These are phyloP conservation scores for Barypeithes pellucidus DNA, from an alignment of 2,888 invertebrate genomes.

Conservation along the genomic window DNA sequence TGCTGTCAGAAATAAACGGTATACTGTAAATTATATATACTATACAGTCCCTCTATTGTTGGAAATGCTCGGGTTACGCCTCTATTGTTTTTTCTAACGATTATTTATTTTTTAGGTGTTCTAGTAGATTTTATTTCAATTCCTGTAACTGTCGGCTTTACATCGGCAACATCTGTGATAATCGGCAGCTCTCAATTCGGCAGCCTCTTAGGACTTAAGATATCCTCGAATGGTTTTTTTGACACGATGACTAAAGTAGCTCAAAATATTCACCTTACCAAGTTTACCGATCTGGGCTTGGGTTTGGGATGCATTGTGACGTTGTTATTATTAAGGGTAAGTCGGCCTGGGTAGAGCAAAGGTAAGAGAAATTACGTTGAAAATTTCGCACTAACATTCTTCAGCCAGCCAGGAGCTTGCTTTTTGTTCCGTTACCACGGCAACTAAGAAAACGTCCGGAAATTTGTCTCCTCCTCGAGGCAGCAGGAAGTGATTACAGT, in stretches of 20 bases:
- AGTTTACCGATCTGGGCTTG: constrained; percentile 80
- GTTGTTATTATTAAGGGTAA: constrained; percentile 84
- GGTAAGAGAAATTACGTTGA: too few relatives aligned
- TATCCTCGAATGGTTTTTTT: constrained; percentile 83
- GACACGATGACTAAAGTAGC: constrained; percentile 82
- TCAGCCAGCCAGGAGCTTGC: too few relatives aligned
- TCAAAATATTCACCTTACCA: constrained; percentile 79
- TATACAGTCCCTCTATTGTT: too few relatives aligned
- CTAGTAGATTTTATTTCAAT: constrained; percentile 92
- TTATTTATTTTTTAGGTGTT: constrained; percentile 84
- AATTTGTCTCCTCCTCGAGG: too few relatives aligned
- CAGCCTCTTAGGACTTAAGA: constrained; percentile 81
- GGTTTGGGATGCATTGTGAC: constrained; percentile 83
- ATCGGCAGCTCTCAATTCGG: constrained; percentile 91
- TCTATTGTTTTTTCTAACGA: too few relatives aligned
- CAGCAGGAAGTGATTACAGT: too few relatives aligned
- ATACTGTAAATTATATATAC: too few relatives aligned
- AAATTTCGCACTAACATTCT: too few relatives aligned
- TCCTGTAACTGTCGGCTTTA: constrained; percentile 92
- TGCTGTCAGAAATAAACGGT: too few relatives aligned
- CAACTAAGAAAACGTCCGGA: too few relatives aligned
- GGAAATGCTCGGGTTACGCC: too few relatives aligned
- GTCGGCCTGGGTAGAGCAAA: constrained; percentile 59
- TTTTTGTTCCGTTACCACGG: too few relatives aligned
- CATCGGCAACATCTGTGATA: constrained; percentile 89